A percentile compares a stretch with the other conserved stretches of the same genome.
Conservation (phyloP, 2,888 invertebrate species). For the Eupeodes latifasciatus region DNA sequence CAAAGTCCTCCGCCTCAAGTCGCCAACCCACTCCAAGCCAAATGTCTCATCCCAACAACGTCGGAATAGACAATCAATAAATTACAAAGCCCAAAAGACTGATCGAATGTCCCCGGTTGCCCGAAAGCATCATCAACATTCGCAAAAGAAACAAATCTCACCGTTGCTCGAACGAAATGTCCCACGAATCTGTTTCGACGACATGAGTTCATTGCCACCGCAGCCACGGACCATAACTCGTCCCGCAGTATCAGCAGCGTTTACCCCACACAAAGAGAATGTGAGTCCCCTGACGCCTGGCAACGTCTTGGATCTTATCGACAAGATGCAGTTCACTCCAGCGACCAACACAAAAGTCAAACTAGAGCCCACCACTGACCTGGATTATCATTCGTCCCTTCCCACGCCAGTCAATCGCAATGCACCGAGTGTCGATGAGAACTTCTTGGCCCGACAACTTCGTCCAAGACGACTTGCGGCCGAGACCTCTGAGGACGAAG, state of each 20-base stretch:
- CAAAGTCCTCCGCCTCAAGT: conserved; percentile 82
- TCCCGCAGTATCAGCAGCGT: not conserved
- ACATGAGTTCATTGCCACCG: not conserved
- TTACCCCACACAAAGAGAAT: conserved; percentile 83
- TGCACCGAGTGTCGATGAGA: conserved; percentile 24
- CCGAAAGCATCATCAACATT: conserved; percentile 23
- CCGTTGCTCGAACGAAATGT: conserved; percentile 80
- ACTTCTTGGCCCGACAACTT: conserved; percentile 72
- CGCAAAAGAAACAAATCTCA: conserved; percentile 69
- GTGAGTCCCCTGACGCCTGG: conserved; percentile 83
- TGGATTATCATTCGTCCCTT: conserved; percentile 80
- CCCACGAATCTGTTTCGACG: conserved; percentile 46
- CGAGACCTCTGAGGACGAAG: conserved; percentile 74
- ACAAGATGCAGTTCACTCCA: conserved; percentile 83
- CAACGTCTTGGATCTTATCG: conserved; percentile 81
- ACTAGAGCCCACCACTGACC: conserved; percentile 45
- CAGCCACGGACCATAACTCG: conserved; percentile 8
- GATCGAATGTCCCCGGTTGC: conserved; percentile 61
- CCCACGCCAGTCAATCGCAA: conserved; percentile 80
- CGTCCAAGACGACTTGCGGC: conserved; percentile 80
- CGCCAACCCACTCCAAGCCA: conserved; percentile 82
- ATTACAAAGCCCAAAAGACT: conserved; percentile 65
- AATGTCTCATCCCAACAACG: conserved; percentile 79
- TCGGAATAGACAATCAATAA: conserved; percentile 74
- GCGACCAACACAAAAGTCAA: conserved; percentile 74